Percentiles rank a stretch among this genome's conserved stretches.
Conservation (phyloP, 2,113 vertebrate genomes). For the Ammodytes marinus region DNA sequence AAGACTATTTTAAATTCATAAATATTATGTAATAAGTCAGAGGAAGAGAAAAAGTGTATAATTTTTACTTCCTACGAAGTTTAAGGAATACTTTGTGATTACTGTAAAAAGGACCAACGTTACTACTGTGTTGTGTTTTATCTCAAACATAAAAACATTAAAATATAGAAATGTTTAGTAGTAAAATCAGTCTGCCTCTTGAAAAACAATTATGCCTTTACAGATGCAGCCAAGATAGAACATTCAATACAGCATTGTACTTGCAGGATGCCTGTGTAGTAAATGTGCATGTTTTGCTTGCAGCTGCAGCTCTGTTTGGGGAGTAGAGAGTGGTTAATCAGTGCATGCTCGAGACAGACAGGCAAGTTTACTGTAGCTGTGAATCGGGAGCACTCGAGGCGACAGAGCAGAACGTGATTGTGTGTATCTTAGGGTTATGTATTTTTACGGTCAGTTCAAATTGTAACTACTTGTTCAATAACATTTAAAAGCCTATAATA, state of each 20-base stretch:
- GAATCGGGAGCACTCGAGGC: not conserved
- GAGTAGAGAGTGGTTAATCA: not conserved
- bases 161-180: not conserved
- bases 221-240: not conserved
- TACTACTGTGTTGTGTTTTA: not conserved
- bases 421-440: not conserved
- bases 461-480: not conserved
- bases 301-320: constrained; percentile 11
- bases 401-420: not conserved
- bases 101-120: not conserved
- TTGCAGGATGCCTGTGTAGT: constrained; percentile 2
- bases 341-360: not conserved
- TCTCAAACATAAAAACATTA: not conserved
- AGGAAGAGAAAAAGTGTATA: not conserved
- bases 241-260: not conserved
- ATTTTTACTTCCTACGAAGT: constrained; percentile 8
- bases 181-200: not conserved
- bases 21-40: constrained; percentile 46
- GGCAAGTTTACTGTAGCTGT: constrained; percentile 1
- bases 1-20: constrained; percentile 47
- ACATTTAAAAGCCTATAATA: not conserved
- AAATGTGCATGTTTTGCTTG: not conserved
- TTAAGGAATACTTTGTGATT: not conserved
- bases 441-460: not conserved
- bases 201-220: not conserved